Evolutionary conservation across 1,140 invertebrate species (phyloP), one percentile per base, ranked within the genome.

Genomic region (Drosophila pectinifera): DNA sequence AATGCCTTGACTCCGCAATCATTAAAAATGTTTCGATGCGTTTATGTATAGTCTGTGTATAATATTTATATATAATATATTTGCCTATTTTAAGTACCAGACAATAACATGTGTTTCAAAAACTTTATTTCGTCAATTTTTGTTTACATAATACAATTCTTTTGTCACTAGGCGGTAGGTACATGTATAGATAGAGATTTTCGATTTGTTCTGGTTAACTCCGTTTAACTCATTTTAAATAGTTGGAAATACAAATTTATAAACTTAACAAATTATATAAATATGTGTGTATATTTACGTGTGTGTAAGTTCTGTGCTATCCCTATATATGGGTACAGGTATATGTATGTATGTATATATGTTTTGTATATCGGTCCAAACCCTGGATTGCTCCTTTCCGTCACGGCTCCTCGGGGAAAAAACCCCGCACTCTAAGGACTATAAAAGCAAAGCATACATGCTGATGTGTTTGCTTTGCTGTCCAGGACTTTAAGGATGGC

Each of bases 221-320:
- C 61, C 46, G 45, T 59, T 54, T 48, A 59, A 26, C 26, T 75
- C 41, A 59, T 78, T 81, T 68, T 81, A 67, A 80, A 80, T 80
- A 76, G 67, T 64, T 67, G 63, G 68, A 62, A 81, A 73, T 78
- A 75, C 76, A 81, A 81, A 67, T 81, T 73, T 81, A 68, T 73
- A 81, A 81, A 81, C 79, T 81, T 81, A 81, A 81, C 79, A 81
- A 81, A 81, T 80, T 79, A 80, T 79, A 62, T 59, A 61, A 61
- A 79, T 45, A 46, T 54, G 56, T 62, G 28, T 63, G 43, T 69
- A 31, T 38, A 79, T 45, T 42, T 54, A 59, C 55, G 28, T 63
- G 43, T 69, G 39, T 38, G 24, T 67, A 43, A 38, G 62, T 65
- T 45, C 42, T 75, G 59, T 74, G 55, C 43, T 55, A 43, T 24